These are phyloP conservation scores for Neogale vison DNA, from an alignment of 2,113 vertebrate species.

Conservation along the genomic window DNA sequence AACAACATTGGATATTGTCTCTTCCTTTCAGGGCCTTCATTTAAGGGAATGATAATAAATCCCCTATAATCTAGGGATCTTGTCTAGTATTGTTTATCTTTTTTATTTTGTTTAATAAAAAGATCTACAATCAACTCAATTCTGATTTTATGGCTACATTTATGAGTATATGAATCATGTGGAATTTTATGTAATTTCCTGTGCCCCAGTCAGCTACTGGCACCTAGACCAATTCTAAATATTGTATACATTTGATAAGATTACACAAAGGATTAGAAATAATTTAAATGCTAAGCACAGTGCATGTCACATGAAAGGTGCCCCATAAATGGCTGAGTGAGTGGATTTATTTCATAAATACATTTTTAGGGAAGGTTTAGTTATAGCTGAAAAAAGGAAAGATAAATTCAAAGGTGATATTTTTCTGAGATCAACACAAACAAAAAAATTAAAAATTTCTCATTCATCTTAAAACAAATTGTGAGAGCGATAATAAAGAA, in stretches of 20 bases:
- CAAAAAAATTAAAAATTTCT: not conserved
- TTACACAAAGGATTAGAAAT: not conserved
- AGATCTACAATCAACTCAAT: not conserved
- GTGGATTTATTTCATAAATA: not conserved
- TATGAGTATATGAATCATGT: not conserved
- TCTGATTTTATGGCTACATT: not conserved
- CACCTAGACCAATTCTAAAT: not conserved
- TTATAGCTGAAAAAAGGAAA: not conserved
- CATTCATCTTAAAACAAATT: not conserved
- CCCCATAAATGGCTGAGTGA: not conserved
- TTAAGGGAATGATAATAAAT: not conserved
- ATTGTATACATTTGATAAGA: not conserved
- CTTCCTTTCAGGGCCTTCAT: not conserved
- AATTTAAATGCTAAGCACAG: not conserved
- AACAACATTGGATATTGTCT: not conserved
- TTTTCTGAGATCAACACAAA: not conserved
- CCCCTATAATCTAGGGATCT: not conserved
- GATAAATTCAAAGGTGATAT: not conserved
- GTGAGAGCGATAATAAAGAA: not conserved
- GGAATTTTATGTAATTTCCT: not conserved
- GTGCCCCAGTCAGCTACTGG: not conserved
- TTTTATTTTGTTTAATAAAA: conserved; percentile 17
- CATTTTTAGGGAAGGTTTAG: not conserved
- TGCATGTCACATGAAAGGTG: not conserved
- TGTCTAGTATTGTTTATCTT: not conserved